A percentile compares a stretch with the other conserved stretches of the same genome.
These are phyloP conservation scores for Antechinus flavipes DNA, from an alignment of 2,113 vertebrate species.

Conservation along the genomic window DNA sequence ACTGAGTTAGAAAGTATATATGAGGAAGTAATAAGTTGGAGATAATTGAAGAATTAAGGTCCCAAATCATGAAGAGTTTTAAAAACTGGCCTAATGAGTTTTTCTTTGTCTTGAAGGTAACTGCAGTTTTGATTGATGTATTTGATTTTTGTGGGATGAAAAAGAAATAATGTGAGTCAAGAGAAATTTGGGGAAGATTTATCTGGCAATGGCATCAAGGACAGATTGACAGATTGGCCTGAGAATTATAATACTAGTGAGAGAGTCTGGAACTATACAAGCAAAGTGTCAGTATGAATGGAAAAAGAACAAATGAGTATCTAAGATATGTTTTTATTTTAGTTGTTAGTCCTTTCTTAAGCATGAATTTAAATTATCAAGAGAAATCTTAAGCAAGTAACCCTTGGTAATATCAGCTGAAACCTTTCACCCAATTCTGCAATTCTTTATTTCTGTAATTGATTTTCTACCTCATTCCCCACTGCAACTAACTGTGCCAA, in stretches of 20 bases:
- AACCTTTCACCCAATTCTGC: background rate
- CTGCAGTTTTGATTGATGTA: background rate
- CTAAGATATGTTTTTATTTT: background rate
- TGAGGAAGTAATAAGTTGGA: background rate
- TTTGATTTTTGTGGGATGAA: background rate
- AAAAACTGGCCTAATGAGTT: background rate
- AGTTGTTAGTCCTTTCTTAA: background rate
- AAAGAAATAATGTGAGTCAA: background rate
- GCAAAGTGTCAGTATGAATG: background rate
- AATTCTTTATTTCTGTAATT: background rate
- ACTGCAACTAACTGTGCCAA: background rate
- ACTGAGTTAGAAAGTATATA: background rate
- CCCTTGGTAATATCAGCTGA: background rate
- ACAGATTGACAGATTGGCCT: background rate
- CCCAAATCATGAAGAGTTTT: background rate
- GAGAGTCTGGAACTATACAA: background rate
- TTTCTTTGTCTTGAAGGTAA: background rate
- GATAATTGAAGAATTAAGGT: background rate
- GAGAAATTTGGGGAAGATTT: background rate
- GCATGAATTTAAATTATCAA: background rate
- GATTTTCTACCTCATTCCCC: background rate
- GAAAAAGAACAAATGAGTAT: background rate
- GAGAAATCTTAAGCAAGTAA: background rate
- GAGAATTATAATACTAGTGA: background rate
- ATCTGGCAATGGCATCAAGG: background rate